Base-by-base conservation (phyloP, 2,113 vertebrate species). In the Channa maculata region DNA sequence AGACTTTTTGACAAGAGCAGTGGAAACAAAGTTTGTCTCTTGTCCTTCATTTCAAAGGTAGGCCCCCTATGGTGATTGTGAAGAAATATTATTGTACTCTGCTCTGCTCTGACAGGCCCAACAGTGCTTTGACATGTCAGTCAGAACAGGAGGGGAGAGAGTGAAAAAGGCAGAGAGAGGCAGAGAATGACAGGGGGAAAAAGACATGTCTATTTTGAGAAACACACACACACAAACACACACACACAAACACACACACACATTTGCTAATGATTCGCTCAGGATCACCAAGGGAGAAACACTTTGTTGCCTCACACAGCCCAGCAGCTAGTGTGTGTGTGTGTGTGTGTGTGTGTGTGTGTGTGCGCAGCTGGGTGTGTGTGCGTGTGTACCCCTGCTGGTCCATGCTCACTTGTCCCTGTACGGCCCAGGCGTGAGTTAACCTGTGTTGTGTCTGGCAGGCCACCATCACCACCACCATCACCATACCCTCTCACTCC, bases 401-500 rank as follows among this genome's bases (percentile, higher is more conserved):
- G 33, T 70, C 71, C 58, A 58, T 70, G 71, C 71, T 65, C 75
- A 41, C 45, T 74, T 79, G 54, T 60, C 53, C 61, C 52, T 65
- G 43, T 69, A 44, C 71, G 61, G 78, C 49, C 36, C 1, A 48
- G 79, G 81, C 79, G 0, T 38, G 37, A 14, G 75, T 89, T 93
- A 92, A 94, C 85, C 85, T 94, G 89, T 93, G 82, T 85, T 94
- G 91, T 94, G 94, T 98, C 94, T 94, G 95, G 95, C 96, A 99
- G 97, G 97, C 94, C 95, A 85, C 85, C 91, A 84, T 78, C 91
- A 91, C 81, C 92, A 81, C 82, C 91, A 86, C 76, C 91, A 90
- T 82, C 90, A 94, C 91, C 94, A 95, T 94, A 95, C 95, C 93
- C 96, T 94, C 89, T 94, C 96, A 92, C 92, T 95, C 91, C 96